These are phyloP conservation scores for Phylloscopus trochiloides DNA, from an alignment of 2,113 vertebrate genomes.

Conservation along the genomic window DNA sequence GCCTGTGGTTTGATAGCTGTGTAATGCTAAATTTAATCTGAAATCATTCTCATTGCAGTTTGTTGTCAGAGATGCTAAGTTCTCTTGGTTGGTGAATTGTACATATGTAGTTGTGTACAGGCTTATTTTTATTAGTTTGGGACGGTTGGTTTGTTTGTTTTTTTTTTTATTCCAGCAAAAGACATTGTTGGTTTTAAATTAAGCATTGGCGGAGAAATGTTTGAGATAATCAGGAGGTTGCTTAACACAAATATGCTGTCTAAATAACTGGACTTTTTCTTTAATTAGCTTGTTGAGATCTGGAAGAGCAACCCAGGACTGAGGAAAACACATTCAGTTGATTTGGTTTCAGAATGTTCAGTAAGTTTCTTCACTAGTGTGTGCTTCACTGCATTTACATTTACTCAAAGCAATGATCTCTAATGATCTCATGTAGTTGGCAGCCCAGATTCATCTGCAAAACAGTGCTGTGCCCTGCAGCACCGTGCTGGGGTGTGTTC, in stretches of 20 bases:
- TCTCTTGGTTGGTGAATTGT: not conserved
- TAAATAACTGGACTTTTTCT: not conserved
- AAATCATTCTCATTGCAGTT: not conserved
- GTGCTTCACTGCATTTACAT: not conserved
- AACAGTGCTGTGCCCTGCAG: slow-evolving; percentile 3
- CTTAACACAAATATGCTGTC: not conserved
- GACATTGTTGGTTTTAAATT: not conserved
- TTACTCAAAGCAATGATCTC: not conserved
- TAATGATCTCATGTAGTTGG: slow-evolving; percentile 13
- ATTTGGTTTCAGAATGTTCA: not conserved
- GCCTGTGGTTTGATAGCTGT: not conserved
- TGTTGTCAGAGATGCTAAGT: not conserved
- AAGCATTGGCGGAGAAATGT: not conserved
- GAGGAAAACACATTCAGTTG: not conserved
- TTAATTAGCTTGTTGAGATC: not conserved
- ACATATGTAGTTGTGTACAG: accelerated
- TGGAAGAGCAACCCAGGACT: not conserved
- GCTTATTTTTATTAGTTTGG: not conserved
- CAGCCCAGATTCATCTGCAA: not conserved
- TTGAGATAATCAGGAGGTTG: not conserved
- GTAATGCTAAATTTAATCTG: not conserved
- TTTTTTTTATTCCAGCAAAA: not conserved
- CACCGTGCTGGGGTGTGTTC: not conserved
- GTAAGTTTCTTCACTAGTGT: not conserved
- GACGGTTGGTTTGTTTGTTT: not conserved